Evolutionary conservation across 2,888 invertebrate genomes (phyloP).

Genomic region (Hemicrepidius hirtus): DNA sequence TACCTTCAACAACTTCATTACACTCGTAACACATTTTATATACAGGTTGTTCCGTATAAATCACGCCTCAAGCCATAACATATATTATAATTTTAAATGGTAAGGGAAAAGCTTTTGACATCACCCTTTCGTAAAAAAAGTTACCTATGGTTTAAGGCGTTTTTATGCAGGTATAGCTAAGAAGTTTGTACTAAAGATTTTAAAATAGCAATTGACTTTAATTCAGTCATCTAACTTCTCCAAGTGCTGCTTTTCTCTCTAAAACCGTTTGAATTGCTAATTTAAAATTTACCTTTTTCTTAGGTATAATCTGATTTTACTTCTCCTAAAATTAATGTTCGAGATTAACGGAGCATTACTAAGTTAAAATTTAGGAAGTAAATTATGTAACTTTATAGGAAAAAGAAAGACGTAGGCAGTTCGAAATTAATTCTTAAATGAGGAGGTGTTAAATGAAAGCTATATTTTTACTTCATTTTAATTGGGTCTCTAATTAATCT

Average conservation of each 20-base stretch:
- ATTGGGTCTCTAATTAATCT: no score
- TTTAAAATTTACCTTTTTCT: conserved; percentile 10
- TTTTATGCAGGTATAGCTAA: no score
- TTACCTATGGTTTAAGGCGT: no score
- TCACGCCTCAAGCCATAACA: no score
- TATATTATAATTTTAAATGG: no score
- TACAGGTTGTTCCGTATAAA: no score
- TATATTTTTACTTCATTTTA: no score
- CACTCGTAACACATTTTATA: no score
- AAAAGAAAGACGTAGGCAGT: neutral
- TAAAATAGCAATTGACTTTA: neutral
- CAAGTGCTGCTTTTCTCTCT: neutral
- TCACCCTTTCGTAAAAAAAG: no score
- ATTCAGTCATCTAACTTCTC: neutral
- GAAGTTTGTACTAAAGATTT: no score
- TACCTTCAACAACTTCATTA: no score
- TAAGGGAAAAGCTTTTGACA: no score
- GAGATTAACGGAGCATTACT: neutral
- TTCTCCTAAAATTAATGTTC: conserved; percentile 5
- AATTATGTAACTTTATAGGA: conserved; percentile 5
- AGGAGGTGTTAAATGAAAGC: neutral
- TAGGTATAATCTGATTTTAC: conserved; percentile 3
- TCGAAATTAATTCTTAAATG: neutral
- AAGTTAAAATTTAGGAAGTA: conserved; percentile 8
- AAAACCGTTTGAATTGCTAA: neutral